Evolutionary conservation across 2,113 vertebrate species (phyloP).

Genomic region (Mormyrus lacerda): DNA sequence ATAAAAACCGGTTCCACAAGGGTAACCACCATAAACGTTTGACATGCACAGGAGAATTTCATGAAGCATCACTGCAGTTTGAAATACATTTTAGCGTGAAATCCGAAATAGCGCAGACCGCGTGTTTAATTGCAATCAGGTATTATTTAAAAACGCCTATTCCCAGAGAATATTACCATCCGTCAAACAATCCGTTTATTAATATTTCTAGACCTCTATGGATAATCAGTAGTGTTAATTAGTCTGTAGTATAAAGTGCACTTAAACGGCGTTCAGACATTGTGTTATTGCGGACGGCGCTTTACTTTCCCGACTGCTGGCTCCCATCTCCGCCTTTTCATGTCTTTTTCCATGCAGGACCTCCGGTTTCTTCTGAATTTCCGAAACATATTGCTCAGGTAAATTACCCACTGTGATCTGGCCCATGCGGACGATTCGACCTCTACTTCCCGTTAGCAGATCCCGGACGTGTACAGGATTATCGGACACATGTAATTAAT

Average conservation of each 20-base stretch:
- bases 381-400: not conserved
- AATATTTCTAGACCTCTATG: not conserved
- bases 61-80: not conserved
- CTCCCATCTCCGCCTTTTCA: not conserved
- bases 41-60: not conserved
- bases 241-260: not conserved
- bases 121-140: not conserved
- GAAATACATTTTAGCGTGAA: not conserved
- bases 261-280: not conserved
- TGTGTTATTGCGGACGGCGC: not conserved
- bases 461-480: not conserved
- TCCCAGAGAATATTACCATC: not conserved
- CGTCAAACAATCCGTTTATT: not conserved
- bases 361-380: not conserved
- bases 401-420: slow-evolving; percentile 3
- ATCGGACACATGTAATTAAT: not conserved
- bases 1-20: not conserved
- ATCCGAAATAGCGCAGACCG: not conserved
- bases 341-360: not conserved
- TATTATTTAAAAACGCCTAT: not conserved
- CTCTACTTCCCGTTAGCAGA: not conserved
- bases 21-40: not conserved
- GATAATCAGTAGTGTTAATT: not conserved
- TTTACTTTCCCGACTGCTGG: not conserved
- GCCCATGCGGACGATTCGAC: not conserved